Evolutionary conservation across 2,113 vertebrate genomes (phyloP).

Genomic region (Turdus rufiventris): DNA sequence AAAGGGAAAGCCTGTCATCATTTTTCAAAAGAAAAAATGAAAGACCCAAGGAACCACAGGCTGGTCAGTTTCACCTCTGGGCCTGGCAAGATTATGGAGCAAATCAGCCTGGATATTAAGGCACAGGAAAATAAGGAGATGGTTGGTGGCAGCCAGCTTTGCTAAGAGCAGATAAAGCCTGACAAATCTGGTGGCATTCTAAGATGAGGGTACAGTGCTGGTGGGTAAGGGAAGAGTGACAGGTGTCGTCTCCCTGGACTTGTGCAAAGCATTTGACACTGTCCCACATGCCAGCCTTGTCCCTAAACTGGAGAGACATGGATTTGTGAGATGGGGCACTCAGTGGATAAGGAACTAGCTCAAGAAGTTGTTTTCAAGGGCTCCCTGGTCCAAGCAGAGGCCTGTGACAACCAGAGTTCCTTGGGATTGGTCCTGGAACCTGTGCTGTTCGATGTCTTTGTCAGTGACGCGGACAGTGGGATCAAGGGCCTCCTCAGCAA

Average conservation of each 20-base stretch:
- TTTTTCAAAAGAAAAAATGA: background rate
- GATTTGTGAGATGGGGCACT: background rate
- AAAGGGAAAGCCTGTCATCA: background rate
- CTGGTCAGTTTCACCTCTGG: background rate
- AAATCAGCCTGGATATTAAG: background rate
- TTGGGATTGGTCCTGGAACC: background rate
- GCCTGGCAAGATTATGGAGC: background rate
- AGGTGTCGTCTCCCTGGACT: too few species aligned
- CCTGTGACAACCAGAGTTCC: background rate
- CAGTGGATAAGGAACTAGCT: background rate
- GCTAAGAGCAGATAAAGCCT: background rate
- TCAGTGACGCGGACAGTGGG: background rate
- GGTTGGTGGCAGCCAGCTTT: background rate
- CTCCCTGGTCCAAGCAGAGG: background rate
- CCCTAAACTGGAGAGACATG: background rate
- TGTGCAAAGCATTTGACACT: background rate
- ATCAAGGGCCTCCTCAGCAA: background rate
- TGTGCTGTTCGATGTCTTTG: background rate
- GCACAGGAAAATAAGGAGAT: background rate
- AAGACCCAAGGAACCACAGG: background rate
- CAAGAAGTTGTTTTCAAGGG: background rate
- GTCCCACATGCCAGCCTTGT: background rate
- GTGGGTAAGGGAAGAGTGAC: background rate
- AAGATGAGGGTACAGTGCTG: background rate
- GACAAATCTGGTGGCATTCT: background rate